Evolutionary conservation across 2,888 invertebrate species (phyloP), one percentile per base, ranked within the genome.

Genomic region (Melikaiella ostensackeni): DNA sequence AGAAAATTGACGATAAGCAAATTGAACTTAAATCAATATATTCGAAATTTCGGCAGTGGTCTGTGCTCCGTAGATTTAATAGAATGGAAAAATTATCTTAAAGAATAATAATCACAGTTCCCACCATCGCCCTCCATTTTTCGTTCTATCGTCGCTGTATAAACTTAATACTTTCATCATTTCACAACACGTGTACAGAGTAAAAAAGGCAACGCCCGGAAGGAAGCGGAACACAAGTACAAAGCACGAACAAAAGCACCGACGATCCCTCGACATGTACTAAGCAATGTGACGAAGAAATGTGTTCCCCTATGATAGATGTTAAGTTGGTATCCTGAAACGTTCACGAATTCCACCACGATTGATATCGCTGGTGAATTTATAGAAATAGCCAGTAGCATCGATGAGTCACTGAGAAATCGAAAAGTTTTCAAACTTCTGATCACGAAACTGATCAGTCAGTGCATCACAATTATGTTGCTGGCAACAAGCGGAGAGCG

Each of bases 401-500:
- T 66, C 46, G 19, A 64, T 21, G 21, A 38, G 64, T 64, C 24
- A 64, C 24, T 64, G 42, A 42, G 24, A 64, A 42, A 64, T 42
- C 24, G 21, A 70, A 55, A 55, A 55, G 30, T 70, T 50, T 33
- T 30, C 27, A 70, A 70, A 16, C 8, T 50, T 50, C 19, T 9
- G n/a, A 50, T 70, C 30, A 46, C 50, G 33, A 70, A n/a, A 70
- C 70, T 33, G 30, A 74, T 74, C 24, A 57, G 13, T 75, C 76
- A 74, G 81, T 85, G 75, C 77, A 80, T 86, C 79, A 82, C 74
- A 80, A 81, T 76, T 81, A 82, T 81, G 84, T 81, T 83, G 81
- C 77, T 75, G 81, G 83, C 83, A 86, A 81, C 81, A 88, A 86
- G 85, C 87, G 83, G 82, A 86, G 87, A 86, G 87, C 84, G 82